Base-by-base conservation (phyloP, 2,797 vertebrate genomes). In the Otolemur crassicaudatus region DNA sequence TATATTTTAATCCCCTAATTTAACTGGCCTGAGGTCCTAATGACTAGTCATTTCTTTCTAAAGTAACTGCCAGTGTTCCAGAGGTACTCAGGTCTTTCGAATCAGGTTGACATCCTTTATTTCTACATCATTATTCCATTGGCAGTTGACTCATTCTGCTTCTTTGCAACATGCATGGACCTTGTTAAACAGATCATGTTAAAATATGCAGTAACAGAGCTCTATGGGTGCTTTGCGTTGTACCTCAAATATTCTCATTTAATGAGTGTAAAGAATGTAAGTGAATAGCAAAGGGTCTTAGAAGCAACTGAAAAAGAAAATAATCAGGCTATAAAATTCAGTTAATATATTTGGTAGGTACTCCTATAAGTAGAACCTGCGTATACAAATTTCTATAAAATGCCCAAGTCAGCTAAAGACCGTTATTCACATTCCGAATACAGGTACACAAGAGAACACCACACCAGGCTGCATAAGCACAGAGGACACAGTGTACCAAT, bases 381-480 rank as follows among this genome's bases (percentile, higher is more conserved):
- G 82, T 56, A 90, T 58, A 96, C 5, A 97, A 37, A 93, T 94
- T 97, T 97, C 72, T 80, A 95, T 90, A 95, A 98, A 97, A 97
- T 86, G 91, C 5, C 60, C 67, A 94, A 49, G 93, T 96, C 70
- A 94, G 70, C 67, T 27, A 34, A 94, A 94, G 93, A 53, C 23
- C 90, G n/a, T 84, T 95, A 92, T 40, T 97, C 82, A 94, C 96
- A 97, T 94, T 96, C 83, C 93, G 70, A 67, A 94, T 77, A 31
- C 19, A 96, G 20, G 75, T 49, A 13, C 10, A 70, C 56, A 9
- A 34, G 63, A 75, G 72, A 81, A 60, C 2, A 2, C 16, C 9
- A 40, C 17, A 81, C 77, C 34, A 37, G 63, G 65, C 43, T 56
- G 7, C 70, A 80, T 89, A 90, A 97, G 91, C 69, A 79, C 14